A percentile compares a stretch with the other conserved stretches of the same genome.
phyloP scores from a whole-genome alignment of 2,888 invertebrate genomes.

The Leucoptera coffeella region DNA sequence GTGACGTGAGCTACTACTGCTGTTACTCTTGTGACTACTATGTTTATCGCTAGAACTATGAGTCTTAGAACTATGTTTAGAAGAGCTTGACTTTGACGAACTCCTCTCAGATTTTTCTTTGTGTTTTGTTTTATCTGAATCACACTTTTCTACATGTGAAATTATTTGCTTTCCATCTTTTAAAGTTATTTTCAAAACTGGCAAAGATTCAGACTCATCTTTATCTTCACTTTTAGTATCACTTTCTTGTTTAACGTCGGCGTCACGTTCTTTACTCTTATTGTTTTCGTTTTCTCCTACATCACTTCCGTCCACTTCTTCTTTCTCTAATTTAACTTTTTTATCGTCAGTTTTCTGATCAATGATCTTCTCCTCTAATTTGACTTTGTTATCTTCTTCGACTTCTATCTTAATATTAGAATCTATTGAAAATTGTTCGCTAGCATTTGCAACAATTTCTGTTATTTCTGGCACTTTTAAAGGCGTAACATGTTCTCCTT shows the following conservation, averaged over 20 bases:
- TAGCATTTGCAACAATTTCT: slow-evolving; percentile 21
- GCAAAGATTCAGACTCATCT: slow-evolving; percentile 24
- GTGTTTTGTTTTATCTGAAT: slow-evolving; percentile 16
- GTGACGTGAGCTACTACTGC: slow-evolving; percentile 13
- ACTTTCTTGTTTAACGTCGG: slow-evolving; percentile 7
- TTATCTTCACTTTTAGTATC: slow-evolving; percentile 3
- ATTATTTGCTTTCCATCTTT: slow-evolving; percentile 69
- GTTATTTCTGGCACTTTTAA: slow-evolving; percentile 27
- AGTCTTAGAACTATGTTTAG: slow-evolving; percentile 29
- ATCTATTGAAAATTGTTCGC: slow-evolving; percentile 14
- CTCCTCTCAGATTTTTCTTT: slow-evolving; percentile 11
- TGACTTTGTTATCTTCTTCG: slow-evolving; percentile 8
- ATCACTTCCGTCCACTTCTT: background rate
- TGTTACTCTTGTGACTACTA: slow-evolving; percentile 31
- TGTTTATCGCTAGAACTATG: slow-evolving; percentile 18
- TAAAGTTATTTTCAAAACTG: slow-evolving; percentile 57
- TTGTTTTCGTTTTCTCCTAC: background rate
- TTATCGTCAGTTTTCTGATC: slow-evolving; percentile 9
- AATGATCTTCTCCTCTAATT: slow-evolving; percentile 15
- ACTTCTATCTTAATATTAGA: no score
- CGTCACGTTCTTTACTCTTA: slow-evolving; percentile 3
- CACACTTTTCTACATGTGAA: slow-evolving; percentile 45
- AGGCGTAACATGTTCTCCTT: slow-evolving; percentile 60
- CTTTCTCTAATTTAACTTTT: slow-evolving; percentile 6
- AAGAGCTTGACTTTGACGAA: slow-evolving; percentile 15